Evolutionary conservation across 1,140 invertebrate species (phyloP).

Genomic region (Monochamus saltuarius): DNA sequence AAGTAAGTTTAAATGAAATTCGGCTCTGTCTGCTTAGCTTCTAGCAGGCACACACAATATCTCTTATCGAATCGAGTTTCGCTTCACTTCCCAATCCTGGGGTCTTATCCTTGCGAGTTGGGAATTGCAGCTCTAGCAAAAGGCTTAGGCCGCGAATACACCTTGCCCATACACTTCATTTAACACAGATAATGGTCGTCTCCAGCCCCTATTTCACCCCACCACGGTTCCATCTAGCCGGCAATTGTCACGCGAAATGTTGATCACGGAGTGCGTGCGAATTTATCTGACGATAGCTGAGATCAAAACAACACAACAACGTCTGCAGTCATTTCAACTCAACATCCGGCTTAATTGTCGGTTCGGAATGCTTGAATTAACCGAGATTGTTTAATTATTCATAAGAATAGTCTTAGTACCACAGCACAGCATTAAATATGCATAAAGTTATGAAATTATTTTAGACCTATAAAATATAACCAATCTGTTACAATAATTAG

Average conservation of each 20-base stretch:
- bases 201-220: conserved; percentile 7
- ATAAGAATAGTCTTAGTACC: too few relatives aligned
- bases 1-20: neutral
- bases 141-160: conserved; percentile 48
- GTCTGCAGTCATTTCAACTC: conserved; percentile 10
- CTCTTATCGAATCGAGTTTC: conserved; percentile 47
- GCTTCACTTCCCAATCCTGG: conserved; percentile 48
- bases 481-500: too few relatives aligned
- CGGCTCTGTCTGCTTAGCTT: neutral
- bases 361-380: neutral
- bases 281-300: conserved; percentile 24
- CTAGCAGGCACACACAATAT: conserved; percentile 36
- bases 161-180: conserved; percentile 51
- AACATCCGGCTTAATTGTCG: conserved; percentile 1
- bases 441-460: too few relatives aligned
- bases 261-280: conserved; percentile 28
- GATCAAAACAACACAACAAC: conserved; percentile 24
- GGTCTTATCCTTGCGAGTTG: conserved; percentile 42
- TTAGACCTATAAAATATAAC: too few relatives aligned
- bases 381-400: too few relatives aligned
- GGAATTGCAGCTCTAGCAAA: conserved; percentile 45
- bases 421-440: too few relatives aligned
- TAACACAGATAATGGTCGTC: conserved; percentile 49
- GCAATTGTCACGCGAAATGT: conserved; percentile 27
- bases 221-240: conserved; percentile 9